These are phyloP conservation scores for Dunckerocampus dactyliophorus DNA, from an alignment of 2,113 vertebrate genomes.

Conservation along the genomic window DNA sequence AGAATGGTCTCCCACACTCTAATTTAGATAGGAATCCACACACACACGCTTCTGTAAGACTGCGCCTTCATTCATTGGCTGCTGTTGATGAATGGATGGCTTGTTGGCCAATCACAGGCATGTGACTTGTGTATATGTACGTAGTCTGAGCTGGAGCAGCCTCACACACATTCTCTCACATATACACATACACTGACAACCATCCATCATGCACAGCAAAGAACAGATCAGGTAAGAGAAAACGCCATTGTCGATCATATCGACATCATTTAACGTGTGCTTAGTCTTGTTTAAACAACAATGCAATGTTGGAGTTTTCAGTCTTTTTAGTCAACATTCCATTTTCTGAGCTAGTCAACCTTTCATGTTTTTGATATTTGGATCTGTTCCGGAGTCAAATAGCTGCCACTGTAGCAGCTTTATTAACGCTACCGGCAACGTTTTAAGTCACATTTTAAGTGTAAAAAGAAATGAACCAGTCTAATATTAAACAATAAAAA, in stretches of 20 bases:
- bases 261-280: too few species aligned
- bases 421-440: too few species aligned
- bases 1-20: neutral
- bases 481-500: too few species aligned
- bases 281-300: neutral
- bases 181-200: neutral
- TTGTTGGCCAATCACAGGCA: slow-evolving; percentile 51
- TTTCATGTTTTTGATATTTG: too few species aligned
- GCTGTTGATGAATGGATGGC: slow-evolving; percentile 34
- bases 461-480: too few species aligned
- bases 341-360: too few species aligned
- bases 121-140: slow-evolving; percentile 47
- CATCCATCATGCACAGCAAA: slow-evolving; percentile 68
- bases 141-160: slow-evolving; percentile 3
- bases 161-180: slow-evolving; percentile 6
- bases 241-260: too few species aligned
- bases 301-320: neutral
- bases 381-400: too few species aligned
- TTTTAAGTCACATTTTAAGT: too few species aligned
- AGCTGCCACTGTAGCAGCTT: too few species aligned
- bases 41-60: neutral
- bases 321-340: neutral
- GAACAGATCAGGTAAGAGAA: slow-evolving; percentile 71
- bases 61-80: slow-evolving; percentile 37
- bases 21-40: neutral